phyloP scores from a whole-genome alignment of 2,113 vertebrate species.

The Monopterus albus region DNA sequence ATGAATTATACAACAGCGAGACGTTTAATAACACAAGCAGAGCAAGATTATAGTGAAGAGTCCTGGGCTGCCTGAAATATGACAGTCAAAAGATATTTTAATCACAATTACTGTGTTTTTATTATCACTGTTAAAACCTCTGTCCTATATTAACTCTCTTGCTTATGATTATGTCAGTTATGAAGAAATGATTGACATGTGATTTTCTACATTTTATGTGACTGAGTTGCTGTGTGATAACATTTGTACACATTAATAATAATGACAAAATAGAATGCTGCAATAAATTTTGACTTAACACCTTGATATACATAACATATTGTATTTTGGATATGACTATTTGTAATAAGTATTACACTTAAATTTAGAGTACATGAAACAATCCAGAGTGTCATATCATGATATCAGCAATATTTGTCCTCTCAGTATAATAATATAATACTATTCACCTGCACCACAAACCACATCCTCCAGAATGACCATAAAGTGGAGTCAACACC shows the following conservation, averaged over 20 bases:
- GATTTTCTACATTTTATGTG: no score
- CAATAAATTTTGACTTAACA: no score
- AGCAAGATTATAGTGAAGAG: constrained; percentile 25
- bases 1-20: constrained; percentile 68
- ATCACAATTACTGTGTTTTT: constrained; percentile 73
- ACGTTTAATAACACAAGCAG: constrained; percentile 49
- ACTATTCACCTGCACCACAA: no score
- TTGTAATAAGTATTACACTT: no score
- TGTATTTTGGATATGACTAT: no score
- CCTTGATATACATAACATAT: no score
- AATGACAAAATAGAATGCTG: no score
- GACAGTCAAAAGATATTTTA: constrained; percentile 74
- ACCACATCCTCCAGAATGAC: no score
- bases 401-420: not conserved
- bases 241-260: no score
- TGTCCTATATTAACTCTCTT: constrained; percentile 17
- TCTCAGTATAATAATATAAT: not conserved
- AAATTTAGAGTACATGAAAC: no score
- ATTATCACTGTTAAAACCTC: constrained; percentile 36
- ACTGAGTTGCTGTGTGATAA: no score
- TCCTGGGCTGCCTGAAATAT: constrained; percentile 46
- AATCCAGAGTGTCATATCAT: not conserved
- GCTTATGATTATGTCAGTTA: not conserved
- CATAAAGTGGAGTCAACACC: no score
- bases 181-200: not conserved